A percentile compares a stretch with the other conserved stretches of the same genome.
These are phyloP conservation scores for Clarias macrocephalus DNA, from an alignment of 2,113 vertebrate species.

Conservation along the genomic window DNA sequence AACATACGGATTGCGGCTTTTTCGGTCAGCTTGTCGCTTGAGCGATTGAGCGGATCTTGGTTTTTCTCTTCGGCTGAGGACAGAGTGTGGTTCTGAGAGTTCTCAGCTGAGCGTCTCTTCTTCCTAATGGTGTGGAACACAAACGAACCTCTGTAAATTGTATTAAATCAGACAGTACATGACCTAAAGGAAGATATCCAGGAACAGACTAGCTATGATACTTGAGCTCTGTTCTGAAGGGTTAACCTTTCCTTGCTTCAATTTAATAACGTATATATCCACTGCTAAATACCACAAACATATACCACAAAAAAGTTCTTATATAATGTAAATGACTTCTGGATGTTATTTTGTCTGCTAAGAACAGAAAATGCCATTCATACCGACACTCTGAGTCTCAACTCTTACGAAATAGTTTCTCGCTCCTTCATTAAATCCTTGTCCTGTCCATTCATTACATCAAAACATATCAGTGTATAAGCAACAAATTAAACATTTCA, in stretches of 20 bases:
- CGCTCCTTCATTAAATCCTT: too few relatives aligned
- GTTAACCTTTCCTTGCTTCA: background rate
- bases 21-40: constrained; percentile 64
- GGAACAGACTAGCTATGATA: background rate
- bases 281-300: background rate
- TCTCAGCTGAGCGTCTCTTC: constrained; percentile 62
- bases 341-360: too few relatives aligned
- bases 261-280: background rate
- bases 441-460: background rate
- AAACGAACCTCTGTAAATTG: background rate
- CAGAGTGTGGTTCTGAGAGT: constrained; percentile 73
- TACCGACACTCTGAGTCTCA: too few relatives aligned
- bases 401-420: too few relatives aligned
- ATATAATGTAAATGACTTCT: background rate
- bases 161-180: background rate
- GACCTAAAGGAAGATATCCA: background rate
- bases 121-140: constrained; percentile 65
- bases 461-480: too few relatives aligned
- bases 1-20: constrained; percentile 67
- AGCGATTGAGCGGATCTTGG: constrained; percentile 64
- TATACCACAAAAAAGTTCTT: background rate
- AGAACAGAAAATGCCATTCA: too few relatives aligned
- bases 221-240: background rate
- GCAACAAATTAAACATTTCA: background rate
- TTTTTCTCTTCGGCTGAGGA: constrained; percentile 65